Evolutionary conservation across 1,140 invertebrate genomes (phyloP), one percentile per base, ranked within the genome.

Genomic region (Drosophila repletoides): DNA sequence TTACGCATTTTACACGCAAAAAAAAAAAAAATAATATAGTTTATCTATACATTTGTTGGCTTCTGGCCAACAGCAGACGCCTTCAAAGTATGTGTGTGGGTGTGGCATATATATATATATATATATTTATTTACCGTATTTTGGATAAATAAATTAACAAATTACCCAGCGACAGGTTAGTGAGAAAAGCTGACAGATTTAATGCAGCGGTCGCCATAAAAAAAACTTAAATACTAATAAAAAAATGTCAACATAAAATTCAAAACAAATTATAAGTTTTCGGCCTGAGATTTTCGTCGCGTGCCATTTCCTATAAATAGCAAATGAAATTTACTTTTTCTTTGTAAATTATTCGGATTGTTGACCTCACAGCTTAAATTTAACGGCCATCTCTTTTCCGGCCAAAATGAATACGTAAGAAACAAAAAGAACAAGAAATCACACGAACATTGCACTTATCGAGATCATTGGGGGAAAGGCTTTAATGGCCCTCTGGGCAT

Each of bases 171-270:
- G 65, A 77, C 75, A 70, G 66, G 34, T 76, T 68, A 72, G 72
- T 80, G 76, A 80, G 76, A 80, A 63, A 61, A 29, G 40, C 48
- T 21, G 43, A 61, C 70, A 74, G 70, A 79, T 79, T 76, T 66
- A 40, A 79, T 75, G 59, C 22, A 21, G 21, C 14, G 5, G 28
- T 33, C 10, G 31, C 40, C 55, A 53, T 46, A 52, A 51, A 65
- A 71, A n/a, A n/a, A n/a, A n/a, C n/a, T n/a, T n/a, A n/a, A n/a
- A n/a, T n/a, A n/a, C n/a, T n/a, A n/a, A 68, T 55, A 67, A 48
- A 53, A 49, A 29, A n/a, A 34, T 6, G 3, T 15, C 63, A 29
- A 12, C 10, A 43, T 14, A 31, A 12, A 33, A 14, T 26, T 28
- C 33, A 55, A 55, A 12, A 38, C 10, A 7, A 41, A 29, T 38